Conservation (phyloP, 2,888 invertebrate species). For the Drosophila paracracens region DNA sequence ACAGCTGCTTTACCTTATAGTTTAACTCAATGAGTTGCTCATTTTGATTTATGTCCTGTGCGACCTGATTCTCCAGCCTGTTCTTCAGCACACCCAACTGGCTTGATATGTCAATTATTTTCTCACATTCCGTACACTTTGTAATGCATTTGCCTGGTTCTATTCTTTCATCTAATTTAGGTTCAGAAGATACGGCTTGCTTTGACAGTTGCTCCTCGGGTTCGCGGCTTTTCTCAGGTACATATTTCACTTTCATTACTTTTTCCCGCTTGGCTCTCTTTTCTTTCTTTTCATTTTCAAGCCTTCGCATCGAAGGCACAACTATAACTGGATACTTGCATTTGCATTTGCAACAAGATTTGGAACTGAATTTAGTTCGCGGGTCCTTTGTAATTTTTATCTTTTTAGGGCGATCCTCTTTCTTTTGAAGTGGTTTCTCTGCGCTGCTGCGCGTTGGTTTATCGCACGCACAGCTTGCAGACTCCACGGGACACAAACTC, state of each 20-base stretch:
- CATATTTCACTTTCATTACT: not conserved
- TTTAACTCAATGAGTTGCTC: conserved; percentile 30
- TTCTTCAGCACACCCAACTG: conserved; percentile 21
- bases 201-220: not conserved
- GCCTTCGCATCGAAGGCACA: conserved; percentile 10
- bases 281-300: not conserved
- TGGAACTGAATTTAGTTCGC: too few relatives aligned
- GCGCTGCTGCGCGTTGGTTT: not conserved
- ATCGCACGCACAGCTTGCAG: not conserved
- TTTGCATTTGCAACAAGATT: conserved; percentile 1
- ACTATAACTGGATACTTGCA: conserved; percentile 25
- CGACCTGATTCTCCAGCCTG: conserved; percentile 22
- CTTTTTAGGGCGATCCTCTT: not conserved
- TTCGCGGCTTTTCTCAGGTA: too few relatives aligned
- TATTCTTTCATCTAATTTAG: not conserved
- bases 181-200: not conserved
- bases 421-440: not conserved
- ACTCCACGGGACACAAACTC: not conserved
- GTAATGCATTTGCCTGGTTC: not conserved
- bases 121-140: not conserved
- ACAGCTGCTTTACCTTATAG: conserved; percentile 22
- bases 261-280: not conserved
- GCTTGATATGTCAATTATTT: conserved; percentile 15
- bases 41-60: conserved; percentile 22
- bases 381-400: not conserved